phyloP scores from a whole-genome alignment of 1,140 invertebrate genomes.

The Marisa cornuarietis region DNA sequence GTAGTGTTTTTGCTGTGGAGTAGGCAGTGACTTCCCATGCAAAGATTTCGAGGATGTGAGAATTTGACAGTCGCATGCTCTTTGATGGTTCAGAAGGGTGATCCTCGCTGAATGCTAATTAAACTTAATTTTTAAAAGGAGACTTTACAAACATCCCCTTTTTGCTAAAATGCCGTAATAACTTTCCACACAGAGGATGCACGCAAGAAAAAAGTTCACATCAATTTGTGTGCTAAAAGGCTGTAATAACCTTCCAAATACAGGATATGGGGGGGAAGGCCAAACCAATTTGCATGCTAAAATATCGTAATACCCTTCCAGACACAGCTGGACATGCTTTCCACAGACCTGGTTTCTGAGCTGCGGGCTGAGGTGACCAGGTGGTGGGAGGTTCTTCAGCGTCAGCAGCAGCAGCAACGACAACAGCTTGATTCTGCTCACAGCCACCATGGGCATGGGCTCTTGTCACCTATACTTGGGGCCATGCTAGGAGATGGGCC shows the following conservation, averaged over 20 bases:
- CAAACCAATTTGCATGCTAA: too few relatives aligned
- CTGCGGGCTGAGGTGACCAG: conserved; percentile 91
- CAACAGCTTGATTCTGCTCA: conserved; percentile 56
- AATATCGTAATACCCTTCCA: conserved; percentile 35
- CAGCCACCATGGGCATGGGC: conserved; percentile 38
- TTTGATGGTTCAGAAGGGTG: too few relatives aligned
- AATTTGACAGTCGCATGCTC: too few relatives aligned
- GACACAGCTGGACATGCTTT: conserved; percentile 71
- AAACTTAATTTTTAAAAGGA: too few relatives aligned
- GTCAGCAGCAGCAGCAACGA: conserved; percentile 54
- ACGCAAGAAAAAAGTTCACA: conserved; percentile 62
- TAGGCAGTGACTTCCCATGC: too few relatives aligned
- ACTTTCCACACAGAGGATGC: conserved; percentile 58
- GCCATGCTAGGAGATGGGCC: conserved; percentile 78
- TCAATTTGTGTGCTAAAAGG: conserved; percentile 56
- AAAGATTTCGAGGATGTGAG: too few relatives aligned
- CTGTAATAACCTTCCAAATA: conserved; percentile 46
- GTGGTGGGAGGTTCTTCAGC: conserved; percentile 82
- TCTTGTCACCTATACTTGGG: conserved; percentile 63
- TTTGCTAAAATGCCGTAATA: too few relatives aligned
- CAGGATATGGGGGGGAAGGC: conserved; percentile 30
- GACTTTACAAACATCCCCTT: too few relatives aligned
- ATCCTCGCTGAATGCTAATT: too few relatives aligned
- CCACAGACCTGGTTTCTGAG: conserved; percentile 87
- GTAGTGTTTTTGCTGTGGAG: not conserved